phyloP scores from a whole-genome alignment of 2,888 invertebrate genomes.

The Sisyra terminalis region DNA sequence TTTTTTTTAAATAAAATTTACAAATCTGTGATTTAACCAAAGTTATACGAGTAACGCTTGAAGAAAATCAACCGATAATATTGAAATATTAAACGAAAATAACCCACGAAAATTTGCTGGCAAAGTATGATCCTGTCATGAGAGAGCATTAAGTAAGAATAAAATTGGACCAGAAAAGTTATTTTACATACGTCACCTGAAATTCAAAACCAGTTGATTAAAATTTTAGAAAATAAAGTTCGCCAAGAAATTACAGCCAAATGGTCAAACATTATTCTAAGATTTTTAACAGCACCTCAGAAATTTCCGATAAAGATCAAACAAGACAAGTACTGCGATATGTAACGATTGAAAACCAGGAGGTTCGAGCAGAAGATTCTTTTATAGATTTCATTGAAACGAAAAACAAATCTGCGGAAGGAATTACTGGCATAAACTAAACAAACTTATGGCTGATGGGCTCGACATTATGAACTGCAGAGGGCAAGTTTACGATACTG shows the following conservation, averaged over 20 bases:
- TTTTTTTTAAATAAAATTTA: too few species aligned
- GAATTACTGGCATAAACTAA: constrained; percentile 13
- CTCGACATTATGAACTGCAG: constrained; percentile 15
- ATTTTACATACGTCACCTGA: constrained; percentile 13
- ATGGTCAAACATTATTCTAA: constrained; percentile 9
- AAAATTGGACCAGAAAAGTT: too few species aligned
- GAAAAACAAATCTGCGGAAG: constrained; percentile 15
- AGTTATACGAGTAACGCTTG: too few species aligned
- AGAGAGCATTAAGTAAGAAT: too few species aligned
- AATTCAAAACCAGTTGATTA: constrained; percentile 12
- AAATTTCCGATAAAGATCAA: constrained; percentile 13
- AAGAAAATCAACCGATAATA: too few species aligned
- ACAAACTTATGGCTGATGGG: constrained; percentile 12
- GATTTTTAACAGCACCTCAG: constrained; percentile 9
- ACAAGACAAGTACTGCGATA: constrained; percentile 14
- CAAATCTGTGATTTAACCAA: too few species aligned
- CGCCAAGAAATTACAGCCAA: constrained; percentile 7
- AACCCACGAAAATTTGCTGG: too few species aligned
- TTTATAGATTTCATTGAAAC: constrained; percentile 15
- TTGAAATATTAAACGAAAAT: too few species aligned
- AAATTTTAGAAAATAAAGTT: constrained; percentile 10
- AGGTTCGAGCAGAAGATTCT: constrained; percentile 14
- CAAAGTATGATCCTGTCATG: too few species aligned
- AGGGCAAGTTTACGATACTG: constrained; percentile 17
- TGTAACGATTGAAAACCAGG: constrained; percentile 12